Conservation (phyloP, 2,113 vertebrate species). For the Motacilla tschutschensis region DNA sequence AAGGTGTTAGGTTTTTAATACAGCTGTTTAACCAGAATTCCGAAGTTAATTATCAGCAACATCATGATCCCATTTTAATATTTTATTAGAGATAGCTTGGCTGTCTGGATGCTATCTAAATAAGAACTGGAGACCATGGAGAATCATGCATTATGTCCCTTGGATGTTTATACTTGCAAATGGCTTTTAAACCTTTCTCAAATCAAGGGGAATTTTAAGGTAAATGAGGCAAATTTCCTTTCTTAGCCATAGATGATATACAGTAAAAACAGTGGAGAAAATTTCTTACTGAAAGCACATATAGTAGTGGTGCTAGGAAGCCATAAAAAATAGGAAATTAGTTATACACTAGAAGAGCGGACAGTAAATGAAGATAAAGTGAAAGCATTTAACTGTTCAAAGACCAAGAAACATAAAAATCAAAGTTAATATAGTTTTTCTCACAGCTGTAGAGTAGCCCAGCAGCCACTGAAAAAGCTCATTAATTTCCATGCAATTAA, state of each 20-base stretch:
- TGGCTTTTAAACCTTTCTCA: background rate
- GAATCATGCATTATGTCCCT: background rate
- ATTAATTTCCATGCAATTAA: constrained; percentile 75
- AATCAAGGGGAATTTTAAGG: background rate
- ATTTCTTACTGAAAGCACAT: background rate
- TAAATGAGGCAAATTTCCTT: background rate
- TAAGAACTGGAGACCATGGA: background rate
- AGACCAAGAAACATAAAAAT: constrained; percentile 28
- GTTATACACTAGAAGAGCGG: background rate
- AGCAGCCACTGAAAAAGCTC: constrained; percentile 62
- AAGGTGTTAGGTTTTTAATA: background rate
- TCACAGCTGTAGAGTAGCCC: constrained; percentile 51
- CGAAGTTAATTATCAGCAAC: background rate
- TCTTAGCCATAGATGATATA: background rate
- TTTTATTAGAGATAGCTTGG: background rate
- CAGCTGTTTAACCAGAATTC: background rate
- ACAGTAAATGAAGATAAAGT: constrained; percentile 29
- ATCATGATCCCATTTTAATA: background rate
- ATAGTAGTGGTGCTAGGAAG: background rate
- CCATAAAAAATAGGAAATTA: background rate
- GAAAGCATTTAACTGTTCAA: constrained; percentile 15
- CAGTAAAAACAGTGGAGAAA: background rate
- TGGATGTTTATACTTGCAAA: background rate
- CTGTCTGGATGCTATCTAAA: background rate
- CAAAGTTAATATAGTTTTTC: constrained; percentile 34